phyloP scores from a whole-genome alignment of 2,888 invertebrate genomes.

The Perithous albicinctus region DNA sequence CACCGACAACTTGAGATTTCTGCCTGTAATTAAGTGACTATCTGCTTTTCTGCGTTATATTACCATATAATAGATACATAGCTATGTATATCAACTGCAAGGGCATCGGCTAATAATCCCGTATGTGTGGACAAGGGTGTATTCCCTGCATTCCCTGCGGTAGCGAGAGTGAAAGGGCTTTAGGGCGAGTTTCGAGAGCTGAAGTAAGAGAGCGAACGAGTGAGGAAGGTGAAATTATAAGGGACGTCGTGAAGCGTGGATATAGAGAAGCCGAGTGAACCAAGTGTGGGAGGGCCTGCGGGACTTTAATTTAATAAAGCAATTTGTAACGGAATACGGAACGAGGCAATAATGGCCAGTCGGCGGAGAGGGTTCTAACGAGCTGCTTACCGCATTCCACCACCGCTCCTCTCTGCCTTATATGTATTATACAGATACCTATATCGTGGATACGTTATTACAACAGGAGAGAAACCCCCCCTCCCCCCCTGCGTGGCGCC shows the following conservation, averaged over 20 bases:
- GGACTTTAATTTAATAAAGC: slow-evolving; percentile 85
- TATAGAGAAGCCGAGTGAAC: slow-evolving; percentile 66
- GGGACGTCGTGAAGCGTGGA: slow-evolving; percentile 62
- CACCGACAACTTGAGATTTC: slow-evolving; percentile 49
- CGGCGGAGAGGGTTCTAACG: slow-evolving; percentile 84
- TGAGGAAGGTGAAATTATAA: slow-evolving; percentile 54
- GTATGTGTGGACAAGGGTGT: slow-evolving; percentile 62
- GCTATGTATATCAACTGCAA: slow-evolving; percentile 23
- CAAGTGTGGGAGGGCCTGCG: slow-evolving; percentile 77
- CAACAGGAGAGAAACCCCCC: too few relatives aligned
- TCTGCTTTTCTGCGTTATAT: slow-evolving; percentile 29
- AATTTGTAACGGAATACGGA: slow-evolving; percentile 85
- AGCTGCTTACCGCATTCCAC: slow-evolving; percentile 84
- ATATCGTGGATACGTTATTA: slow-evolving; percentile 61
- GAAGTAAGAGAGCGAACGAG: slow-evolving; percentile 54
- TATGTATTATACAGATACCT: slow-evolving; percentile 49
- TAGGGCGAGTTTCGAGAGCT: background rate
- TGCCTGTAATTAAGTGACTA: slow-evolving; percentile 68
- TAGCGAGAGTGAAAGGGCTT: slow-evolving; percentile 24
- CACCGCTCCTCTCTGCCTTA: slow-evolving; percentile 61
- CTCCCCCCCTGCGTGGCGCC: slow-evolving; percentile 32
- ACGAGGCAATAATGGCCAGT: slow-evolving; percentile 85
- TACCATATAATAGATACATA: background rate
- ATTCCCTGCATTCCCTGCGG: slow-evolving; percentile 8
- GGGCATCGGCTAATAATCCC: slow-evolving; percentile 57